Evolutionary conservation across 2,797 vertebrate genomes (phyloP).

Genomic region (Todus mexicanus): DNA sequence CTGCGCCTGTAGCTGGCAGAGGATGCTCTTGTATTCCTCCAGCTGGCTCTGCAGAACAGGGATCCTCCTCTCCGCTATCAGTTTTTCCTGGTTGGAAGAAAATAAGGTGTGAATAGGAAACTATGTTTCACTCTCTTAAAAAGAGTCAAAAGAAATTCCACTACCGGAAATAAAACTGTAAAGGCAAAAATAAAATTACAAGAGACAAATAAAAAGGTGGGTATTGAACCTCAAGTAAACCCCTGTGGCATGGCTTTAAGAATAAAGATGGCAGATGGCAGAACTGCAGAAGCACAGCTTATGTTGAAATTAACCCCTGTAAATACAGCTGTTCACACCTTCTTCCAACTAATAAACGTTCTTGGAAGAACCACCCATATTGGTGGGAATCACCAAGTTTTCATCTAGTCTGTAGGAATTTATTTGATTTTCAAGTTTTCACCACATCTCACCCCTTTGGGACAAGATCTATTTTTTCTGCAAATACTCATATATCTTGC

Average conservation of each 20-base stretch:
- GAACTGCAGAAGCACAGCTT: not conserved
- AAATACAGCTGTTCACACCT: not conserved
- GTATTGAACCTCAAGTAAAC: not conserved
- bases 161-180: not conserved
- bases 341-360: not conserved
- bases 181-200: not conserved
- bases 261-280: not conserved
- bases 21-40: conserved; percentile 88
- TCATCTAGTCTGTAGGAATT: not conserved
- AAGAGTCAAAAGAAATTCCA: not conserved
- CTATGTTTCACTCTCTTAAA: not conserved
- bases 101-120: not conserved
- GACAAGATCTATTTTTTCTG: not conserved
- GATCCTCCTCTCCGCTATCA: conserved; percentile 83
- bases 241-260: not conserved
- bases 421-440: not conserved
- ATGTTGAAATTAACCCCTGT: not conserved
- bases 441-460: not conserved
- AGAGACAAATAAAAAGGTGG: not conserved
- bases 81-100: conserved; percentile 79
- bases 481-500: not conserved
- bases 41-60: conserved; percentile 84
- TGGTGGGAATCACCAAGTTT: not conserved
- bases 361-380: not conserved
- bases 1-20: conserved; percentile 88